Base-by-base conservation (phyloP, 2,888 invertebrate genomes). In the Pantelozetes paolii region DNA sequence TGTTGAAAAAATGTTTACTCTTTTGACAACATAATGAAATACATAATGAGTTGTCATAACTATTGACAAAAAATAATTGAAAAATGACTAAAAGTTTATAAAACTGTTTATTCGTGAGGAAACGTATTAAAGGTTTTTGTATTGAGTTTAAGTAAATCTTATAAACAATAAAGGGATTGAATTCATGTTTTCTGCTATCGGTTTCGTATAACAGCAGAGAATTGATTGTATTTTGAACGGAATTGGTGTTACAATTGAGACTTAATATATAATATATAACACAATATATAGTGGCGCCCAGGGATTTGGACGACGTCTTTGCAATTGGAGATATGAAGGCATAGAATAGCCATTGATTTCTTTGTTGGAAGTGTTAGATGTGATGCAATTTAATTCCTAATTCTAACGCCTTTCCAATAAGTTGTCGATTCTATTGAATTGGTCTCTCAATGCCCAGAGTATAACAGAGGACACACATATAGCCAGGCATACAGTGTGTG, bases 391-490 rank as follows among this genome's bases (percentile, higher is more conserved):
- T 69, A 69, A 69, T 69, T 69, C 69, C 69, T 69, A 36, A 64
- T 18, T 64, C 62, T 64, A 69, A 69, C 69, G 69, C 69, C 69
- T 69, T 64, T 69, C 42, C 42, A 69, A 69, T 69, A 69, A 69
- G 69, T 45, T 69, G 40, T 9, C 69, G 26, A 42, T 69, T 69
- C 69, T 69, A 69, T 69, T 69, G 42, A 69, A 69, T 69, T 69
- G 8, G 3, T 42, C 69, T 69, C 69, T 69, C 69, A 42, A 42
- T 69, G 69, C 45, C 69, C 69, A 69, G 6, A 36, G 36, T 26
- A 11, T 32, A 32, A 11, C 2, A 32, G 59, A 62, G 36, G 28
- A 64, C 36, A 32, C 30, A 59, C 28, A 32, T 20, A 59, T 20
- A n/a, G 57, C 2, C 36, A 9, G 26, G 59, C 32, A 30, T 30